Base-by-base conservation (phyloP, 2,888 invertebrate genomes). In the Coecobrya sp. region DNA sequence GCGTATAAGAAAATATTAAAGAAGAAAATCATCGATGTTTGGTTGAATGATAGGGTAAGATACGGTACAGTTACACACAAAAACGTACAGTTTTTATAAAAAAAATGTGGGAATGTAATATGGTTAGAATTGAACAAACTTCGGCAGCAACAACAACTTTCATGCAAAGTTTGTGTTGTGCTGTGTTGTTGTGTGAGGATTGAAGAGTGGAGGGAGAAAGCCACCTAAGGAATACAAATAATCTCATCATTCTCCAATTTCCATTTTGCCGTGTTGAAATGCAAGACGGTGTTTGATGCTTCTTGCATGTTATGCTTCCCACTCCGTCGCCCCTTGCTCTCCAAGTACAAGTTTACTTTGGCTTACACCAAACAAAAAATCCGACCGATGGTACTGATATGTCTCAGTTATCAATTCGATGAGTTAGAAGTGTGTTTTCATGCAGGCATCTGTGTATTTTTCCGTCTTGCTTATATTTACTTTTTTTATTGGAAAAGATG, bases 231-330 rank as follows among this genome's bases (percentile, higher is more conserved):
- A 87, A 87, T 87, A 87, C 87, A 87, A 87, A 87, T 87, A 87
- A 87, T 87, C 73, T 87, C 87, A 87, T 87, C 87, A 87, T 76
- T 73, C 87, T 87, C 87, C 36, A 59, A 87, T 87, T 76, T 87
- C 87, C 87, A 87, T 87, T 87, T 85, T 42, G 36, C 76, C 73
- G 36, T 19, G 55, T 76, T 59, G 22, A 30, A 27, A 62, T 16
- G 52, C 49, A 81, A 16, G 59, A 22, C 16, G 59, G 59, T 62
- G 59, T 36, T 36, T 36, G 36, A 70, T 70, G 70, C 36, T 16
- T 16, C 22, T 62, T 62, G 59, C 22, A 62, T 36, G 36, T 36
- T n/a, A 36, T 36, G 36, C 13, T 70, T 27, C 27, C 36, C 36
- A 36, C 7, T 36, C 36, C 2, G 2, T 7, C 36, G 2, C 36